Base-by-base conservation (phyloP, 2,113 vertebrate genomes). In the Cricetomys ansorgei region DNA sequence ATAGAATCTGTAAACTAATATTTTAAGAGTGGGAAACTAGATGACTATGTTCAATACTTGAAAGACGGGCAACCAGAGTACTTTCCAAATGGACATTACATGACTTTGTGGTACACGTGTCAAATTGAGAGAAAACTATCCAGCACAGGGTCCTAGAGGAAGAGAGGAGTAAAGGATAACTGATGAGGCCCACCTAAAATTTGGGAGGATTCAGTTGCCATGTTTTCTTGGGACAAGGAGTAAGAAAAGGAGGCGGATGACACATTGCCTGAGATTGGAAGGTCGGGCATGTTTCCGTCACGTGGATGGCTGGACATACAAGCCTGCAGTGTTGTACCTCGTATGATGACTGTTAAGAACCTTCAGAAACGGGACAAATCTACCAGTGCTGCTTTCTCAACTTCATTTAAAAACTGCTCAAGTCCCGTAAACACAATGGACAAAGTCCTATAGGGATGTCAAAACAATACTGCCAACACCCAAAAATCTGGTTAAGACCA, bases 321-420 rank as follows among this genome's bases (percentile, higher is more conserved):
- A 81, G 21, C 79, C 21, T 40, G 1, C 4, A 80, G 21, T 11
- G 31, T 77, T 34, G 43, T 53, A 19, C 25, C 2, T 94, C 31
- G 21, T 21, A 50, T 8, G 45, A n/a, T 75, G 55, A 94, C 59
- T 77, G 17, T 34, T 45, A 67, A 91, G 77, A 89, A 29, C 37
- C 86, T 93, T 91, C 25, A 94, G 64, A 92, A 88, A 43, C 29
- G 81, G n/a, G 21, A 72, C 67, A 57, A 84, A 83, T 62, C 16
- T 81, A 43, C 64, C 84, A 83, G 62, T 25, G 15, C 16, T 87
- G 57, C 65, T 72, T 91, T 67, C 37, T 73, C 21, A 69, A 55
- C 34, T 88, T 94, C 40, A 53, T 34, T 70, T 59, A 94, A 87
- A 83, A 17, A 11, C 55, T 70, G 34, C 45, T 73, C 17, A 84